Conservation (phyloP, 1,140 invertebrate species). For the Littorina saxatilis region DNA sequence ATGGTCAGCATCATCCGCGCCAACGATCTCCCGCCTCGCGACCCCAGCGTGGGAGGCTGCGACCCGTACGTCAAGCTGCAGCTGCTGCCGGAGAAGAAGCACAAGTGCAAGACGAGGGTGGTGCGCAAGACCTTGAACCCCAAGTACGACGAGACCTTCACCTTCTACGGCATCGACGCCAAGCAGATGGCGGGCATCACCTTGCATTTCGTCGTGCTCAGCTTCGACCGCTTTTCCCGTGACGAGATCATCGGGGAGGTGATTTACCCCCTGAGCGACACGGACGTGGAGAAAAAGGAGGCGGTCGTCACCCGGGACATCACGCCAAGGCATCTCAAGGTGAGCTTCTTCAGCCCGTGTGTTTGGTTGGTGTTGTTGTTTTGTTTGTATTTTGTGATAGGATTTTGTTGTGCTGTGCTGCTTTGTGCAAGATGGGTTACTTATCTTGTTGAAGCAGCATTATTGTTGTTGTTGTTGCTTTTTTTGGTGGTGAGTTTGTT, state of each 20-base stretch:
- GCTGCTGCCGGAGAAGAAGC: constrained; percentile 89
- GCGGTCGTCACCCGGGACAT: constrained; percentile 68
- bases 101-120: constrained; percentile 90
- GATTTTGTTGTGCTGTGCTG: neutral
- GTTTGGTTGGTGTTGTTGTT: neutral
- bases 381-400: neutral
- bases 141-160: constrained; percentile 91
- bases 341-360: constrained; percentile 42
- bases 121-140: constrained; percentile 90
- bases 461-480: too few species aligned
- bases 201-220: constrained; percentile 88
- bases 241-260: constrained; percentile 91
- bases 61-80: constrained; percentile 93
- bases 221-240: constrained; percentile 92
- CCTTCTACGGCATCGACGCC: constrained; percentile 85
- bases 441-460: too few species aligned
- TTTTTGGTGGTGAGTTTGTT: neutral
- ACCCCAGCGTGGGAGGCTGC: constrained; percentile 82
- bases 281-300: constrained; percentile 67
- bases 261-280: constrained; percentile 78
- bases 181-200: constrained; percentile 85
- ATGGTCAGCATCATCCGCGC: constrained; percentile 91
- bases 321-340: constrained; percentile 70
- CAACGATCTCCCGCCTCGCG: constrained; percentile 66
- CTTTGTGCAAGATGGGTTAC: too few species aligned